Base-by-base conservation (phyloP, 1,140 invertebrate species). In the Drosophila virilis region DNA sequence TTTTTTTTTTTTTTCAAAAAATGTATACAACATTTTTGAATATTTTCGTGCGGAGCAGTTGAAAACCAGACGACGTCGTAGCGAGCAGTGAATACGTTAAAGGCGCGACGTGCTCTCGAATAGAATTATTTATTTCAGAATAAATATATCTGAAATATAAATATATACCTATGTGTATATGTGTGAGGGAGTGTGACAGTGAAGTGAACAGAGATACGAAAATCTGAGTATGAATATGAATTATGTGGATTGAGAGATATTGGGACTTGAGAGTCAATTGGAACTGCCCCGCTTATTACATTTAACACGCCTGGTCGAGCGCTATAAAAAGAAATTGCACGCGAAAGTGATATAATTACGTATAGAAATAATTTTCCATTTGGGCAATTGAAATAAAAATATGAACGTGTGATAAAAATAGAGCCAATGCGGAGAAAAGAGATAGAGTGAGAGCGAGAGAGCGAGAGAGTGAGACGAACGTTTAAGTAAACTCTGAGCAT, bases 341-440 rank as follows among this genome's bases (percentile, higher is more conserved):
- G 17, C 54, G 9, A 84, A 84, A 62, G 77, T 88, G 80, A 88
- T 88, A 86, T 86, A 88, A 86, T 89, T 88, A 76, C 67, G 64
- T 22, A 17, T 46, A 28, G 61, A 69, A 60, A 72, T 61, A 57
- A 50, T 74, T 81, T 78, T 80, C 74, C 65, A 59, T 70, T 70
- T 55, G 45, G 15, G 22, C 50, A 43, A 40, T 37, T 22, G 50
- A 35, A 42, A 60, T 28, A 22, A 59, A 70, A 88, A 83, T 89
- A 88, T 83, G 77, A 88, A 65, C 57, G 45, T 42, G 17, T 28
- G 83, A 61, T 86, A 88, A 60, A 90, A 89, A 90, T 90, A 89
- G 84, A 75, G 65, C 60, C 65, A 52, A 6, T 28, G 28, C 12
- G 28, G 22, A 28, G 17, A 28, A 17, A 4, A 28, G 68, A 72